A percentile compares a stretch with the other conserved stretches of the same genome.
phyloP scores from a whole-genome alignment of 2,888 invertebrate genomes.

The Parthenolecanium corni region DNA sequence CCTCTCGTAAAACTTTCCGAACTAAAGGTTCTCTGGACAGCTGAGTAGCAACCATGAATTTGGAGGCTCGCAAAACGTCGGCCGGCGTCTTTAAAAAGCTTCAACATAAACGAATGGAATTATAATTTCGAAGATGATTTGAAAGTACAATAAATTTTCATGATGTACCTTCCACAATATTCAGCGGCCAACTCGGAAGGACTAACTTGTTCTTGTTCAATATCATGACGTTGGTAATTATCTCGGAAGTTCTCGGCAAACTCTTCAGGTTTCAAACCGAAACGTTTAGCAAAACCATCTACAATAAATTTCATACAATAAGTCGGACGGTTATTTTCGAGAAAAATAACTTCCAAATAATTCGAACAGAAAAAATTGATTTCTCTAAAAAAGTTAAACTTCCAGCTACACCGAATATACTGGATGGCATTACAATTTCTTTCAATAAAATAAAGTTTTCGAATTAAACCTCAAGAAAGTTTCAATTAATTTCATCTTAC shows the following conservation, averaged over 20 bases:
- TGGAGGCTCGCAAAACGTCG: conserved; percentile 78
- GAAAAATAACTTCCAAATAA: too few relatives aligned
- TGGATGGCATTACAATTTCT: too few relatives aligned
- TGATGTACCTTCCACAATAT: conserved; percentile 47
- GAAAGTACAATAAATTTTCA: neutral
- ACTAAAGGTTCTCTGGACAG: conserved; percentile 83
- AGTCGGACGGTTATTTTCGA: too few relatives aligned
- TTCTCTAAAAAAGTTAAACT: too few relatives aligned
- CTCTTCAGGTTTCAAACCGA: conserved; percentile 85
- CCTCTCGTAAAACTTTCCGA: conserved; percentile 70
- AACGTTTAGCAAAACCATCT: conserved; percentile 75
- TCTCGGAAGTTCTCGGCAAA: conserved; percentile 93
- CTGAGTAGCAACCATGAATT: conserved; percentile 90
- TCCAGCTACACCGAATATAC: too few relatives aligned
- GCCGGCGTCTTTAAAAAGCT: conserved; percentile 58
- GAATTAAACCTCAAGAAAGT: too few relatives aligned
- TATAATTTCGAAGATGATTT: neutral
- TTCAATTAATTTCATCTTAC: conserved; percentile 37
- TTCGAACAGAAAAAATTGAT: neutral
- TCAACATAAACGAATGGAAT: conserved; percentile 31
- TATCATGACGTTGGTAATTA: conserved; percentile 88
- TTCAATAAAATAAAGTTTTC: too few relatives aligned
- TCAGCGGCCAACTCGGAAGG: conserved; percentile 72
- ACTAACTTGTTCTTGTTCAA: conserved; percentile 80
- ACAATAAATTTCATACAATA: conserved; percentile 31